Base-by-base conservation (phyloP, 2,797 vertebrate species). In the Sternotherus odoratus region DNA sequence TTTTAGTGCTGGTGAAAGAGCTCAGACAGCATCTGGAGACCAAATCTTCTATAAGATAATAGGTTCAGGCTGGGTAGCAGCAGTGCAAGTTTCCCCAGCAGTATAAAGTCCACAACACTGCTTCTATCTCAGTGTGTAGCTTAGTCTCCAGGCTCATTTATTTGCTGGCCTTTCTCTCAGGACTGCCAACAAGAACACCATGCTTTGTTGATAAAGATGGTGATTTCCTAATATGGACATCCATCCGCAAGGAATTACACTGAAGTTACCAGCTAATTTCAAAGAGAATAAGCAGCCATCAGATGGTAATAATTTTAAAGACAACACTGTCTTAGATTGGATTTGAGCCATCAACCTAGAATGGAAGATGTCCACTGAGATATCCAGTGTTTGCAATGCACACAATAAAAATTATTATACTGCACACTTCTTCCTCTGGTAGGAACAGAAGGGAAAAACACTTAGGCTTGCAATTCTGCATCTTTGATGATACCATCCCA, bases 321-420 rank as follows among this genome's bases (percentile, higher is more conserved):
- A 54, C n/a, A n/a, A 7, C 53, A 89, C 51, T 24, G 53, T 36
- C 46, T 48, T 56, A 87, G 60, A 57, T 26, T 94, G 89, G 82
- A 93, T 85, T 88, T 90, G 39, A 90, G 86, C 51, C 82, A 92
- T 17, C 85, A 87, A 33, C 85, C 82, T 66, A 66, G 94, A 83
- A 79, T 43, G 89, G 86, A 93, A 66, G 49, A 39, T 0, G 2
- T 77, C 79, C 72, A 43, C 78, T 63, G 78, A 80, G 87, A 43
- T 82, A 83, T 26, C 17, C 78, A 75, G n/a, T 87, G 83, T 91
- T 95, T 2, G 26, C 57, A 85, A 60, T 51, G 30, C 54, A 90
- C 77, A 77, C 54, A 95, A 21, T 56, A 93, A 82, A 12, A 94
- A 79, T 77, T 85, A 63, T 23, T 57, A 87, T 83, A 80, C n/a